Conservation (phyloP, 1,140 invertebrate genomes). For the Rhagoletis pomonella region DNA sequence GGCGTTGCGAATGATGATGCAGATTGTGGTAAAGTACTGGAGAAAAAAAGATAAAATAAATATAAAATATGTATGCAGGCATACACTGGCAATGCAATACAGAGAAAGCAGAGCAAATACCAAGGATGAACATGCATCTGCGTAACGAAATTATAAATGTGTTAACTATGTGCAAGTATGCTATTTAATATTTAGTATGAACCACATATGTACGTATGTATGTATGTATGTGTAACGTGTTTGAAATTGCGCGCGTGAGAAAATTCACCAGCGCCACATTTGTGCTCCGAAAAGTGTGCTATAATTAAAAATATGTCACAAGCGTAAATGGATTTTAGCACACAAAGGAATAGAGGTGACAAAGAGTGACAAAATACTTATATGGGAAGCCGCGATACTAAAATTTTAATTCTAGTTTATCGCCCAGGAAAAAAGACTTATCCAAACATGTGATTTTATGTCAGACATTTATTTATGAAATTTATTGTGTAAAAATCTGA, state of each 20-base stretch:
- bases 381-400: not conserved
- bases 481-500: too few relatives aligned
- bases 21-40: not conserved
- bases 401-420: not conserved
- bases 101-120: not conserved
- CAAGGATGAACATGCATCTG: not conserved
- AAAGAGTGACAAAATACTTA: not conserved
- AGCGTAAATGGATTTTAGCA: not conserved
- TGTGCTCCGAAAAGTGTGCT: not conserved
- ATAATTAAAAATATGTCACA: slow-evolving; percentile 46
- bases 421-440: too few relatives aligned
- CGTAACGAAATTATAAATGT: not conserved
- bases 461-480: too few relatives aligned
- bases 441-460: too few relatives aligned
- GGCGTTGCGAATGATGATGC: slow-evolving; percentile 31
- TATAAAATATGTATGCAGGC: not conserved
- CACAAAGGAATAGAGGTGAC: not conserved
- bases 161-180: not conserved
- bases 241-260: slow-evolving; percentile 25
- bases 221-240: not conserved
- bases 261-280: not conserved
- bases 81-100: not conserved
- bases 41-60: not conserved
- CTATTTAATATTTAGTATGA: not conserved
- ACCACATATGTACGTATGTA: not conserved